Conservation (phyloP, 2,888 invertebrate genomes). For the Ceratothoa steindachneri region DNA sequence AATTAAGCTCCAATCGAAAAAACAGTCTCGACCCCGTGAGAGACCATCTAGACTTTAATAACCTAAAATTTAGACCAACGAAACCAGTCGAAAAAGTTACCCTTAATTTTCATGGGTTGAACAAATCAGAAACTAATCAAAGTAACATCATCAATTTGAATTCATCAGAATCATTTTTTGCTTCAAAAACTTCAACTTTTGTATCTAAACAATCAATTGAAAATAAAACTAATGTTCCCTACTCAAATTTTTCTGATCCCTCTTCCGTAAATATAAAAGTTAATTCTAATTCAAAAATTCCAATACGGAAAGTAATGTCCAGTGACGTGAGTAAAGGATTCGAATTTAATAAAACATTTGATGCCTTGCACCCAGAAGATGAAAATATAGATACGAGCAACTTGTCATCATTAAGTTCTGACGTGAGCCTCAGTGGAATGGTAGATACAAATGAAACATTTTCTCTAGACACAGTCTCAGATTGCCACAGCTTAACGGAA, state of each 20-base stretch:
- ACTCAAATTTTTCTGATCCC: not conserved
- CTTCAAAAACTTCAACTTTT: not conserved
- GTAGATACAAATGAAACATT: not conserved
- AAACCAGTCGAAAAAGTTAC: not conserved
- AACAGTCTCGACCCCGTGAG: too few species aligned
- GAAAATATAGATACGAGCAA: not conserved
- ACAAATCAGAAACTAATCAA: not conserved
- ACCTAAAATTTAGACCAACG: not conserved
- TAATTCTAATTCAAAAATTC: not conserved
- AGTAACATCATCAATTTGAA: not conserved
- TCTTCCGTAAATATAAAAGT: not conserved
- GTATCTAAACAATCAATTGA: not conserved
- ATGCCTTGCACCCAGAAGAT: not conserved
- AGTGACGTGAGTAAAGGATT: not conserved
- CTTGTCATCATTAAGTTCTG: not conserved
- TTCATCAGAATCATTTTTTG: not conserved
- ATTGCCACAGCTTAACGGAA: not conserved
- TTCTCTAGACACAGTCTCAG: not conserved
- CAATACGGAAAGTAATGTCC: not conserved
- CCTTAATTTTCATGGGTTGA: not conserved
- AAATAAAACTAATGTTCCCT: slow-evolving; percentile 3
- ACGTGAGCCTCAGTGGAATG: not conserved
- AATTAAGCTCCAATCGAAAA: not conserved
- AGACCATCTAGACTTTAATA: not conserved
- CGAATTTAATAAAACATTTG: not conserved